Conservation (phyloP, 2,888 invertebrate species). For the Neoaliturus tenellus region DNA sequence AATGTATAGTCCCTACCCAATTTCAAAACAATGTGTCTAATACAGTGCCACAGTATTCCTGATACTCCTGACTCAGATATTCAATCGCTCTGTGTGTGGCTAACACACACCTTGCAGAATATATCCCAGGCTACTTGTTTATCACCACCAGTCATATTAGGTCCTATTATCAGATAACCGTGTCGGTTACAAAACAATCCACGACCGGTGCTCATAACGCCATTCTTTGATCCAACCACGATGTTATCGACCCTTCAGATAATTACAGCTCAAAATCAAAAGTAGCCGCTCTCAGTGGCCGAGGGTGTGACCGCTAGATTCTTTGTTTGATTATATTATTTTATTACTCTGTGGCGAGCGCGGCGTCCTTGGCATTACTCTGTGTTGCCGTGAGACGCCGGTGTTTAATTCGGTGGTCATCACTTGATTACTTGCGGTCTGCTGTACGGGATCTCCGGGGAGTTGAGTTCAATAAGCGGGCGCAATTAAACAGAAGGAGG, state of each 20-base stretch:
- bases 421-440: background rate
- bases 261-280: background rate
- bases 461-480: background rate
- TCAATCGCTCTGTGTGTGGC: too few relatives aligned
- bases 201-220: background rate
- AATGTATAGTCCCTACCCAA: too few relatives aligned
- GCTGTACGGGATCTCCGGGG: background rate
- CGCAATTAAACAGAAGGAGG: background rate
- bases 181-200: background rate
- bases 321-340: constrained; percentile 35
- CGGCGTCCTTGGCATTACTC: constrained; percentile 19
- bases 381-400: background rate
- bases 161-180: background rate
- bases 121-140: background rate
- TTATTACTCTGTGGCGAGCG: constrained; percentile 25
- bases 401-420: constrained; percentile 22
- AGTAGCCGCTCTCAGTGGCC: background rate
- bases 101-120: too few relatives aligned
- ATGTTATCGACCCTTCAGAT: background rate
- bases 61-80: too few relatives aligned
- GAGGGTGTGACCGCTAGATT: constrained; percentile 33
- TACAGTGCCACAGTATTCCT: too few relatives aligned
- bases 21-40: too few relatives aligned
- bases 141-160: background rate
- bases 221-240: background rate